A percentile compares a stretch with the other conserved stretches of the same genome.
These are phyloP conservation scores for Nycticryphes semicollaris DNA, from an alignment of 2,113 vertebrate genomes.

Conservation along the genomic window DNA sequence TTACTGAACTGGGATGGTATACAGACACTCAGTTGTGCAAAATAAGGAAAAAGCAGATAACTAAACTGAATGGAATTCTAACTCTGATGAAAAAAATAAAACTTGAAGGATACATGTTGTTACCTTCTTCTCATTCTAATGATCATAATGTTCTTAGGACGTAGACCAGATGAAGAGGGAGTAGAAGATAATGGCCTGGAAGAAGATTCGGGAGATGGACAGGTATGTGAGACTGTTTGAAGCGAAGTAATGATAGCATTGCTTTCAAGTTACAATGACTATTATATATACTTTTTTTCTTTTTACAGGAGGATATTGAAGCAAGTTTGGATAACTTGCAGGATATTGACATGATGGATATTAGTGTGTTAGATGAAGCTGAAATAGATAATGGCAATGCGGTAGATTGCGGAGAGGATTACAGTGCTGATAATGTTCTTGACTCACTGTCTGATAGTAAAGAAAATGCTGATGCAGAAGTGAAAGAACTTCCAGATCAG, in stretches of 20 bases:
- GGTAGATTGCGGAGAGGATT: conserved; percentile 75
- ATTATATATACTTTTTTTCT: not conserved
- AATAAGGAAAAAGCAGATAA: not conserved
- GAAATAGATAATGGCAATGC: conserved; percentile 82
- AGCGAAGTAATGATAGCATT: not conserved
- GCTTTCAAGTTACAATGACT: not conserved
- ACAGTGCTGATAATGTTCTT: conserved; percentile 72
- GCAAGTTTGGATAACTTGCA: conserved; percentile 82
- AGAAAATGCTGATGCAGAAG: conserved; percentile 67
- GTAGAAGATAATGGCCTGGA: conserved; percentile 85
- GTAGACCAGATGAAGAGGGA: conserved; percentile 83
- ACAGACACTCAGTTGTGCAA: not conserved
- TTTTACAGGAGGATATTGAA: conserved; percentile 81
- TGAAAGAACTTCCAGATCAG: conserved; percentile 67
- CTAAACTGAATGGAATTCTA: not conserved
- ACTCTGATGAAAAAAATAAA: not conserved
- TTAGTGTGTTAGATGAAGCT: conserved; percentile 85
- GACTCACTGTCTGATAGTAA: conserved; percentile 74
- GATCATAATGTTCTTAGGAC: conserved; percentile 70
- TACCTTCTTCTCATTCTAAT: not conserved
- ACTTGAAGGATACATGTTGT: not conserved
- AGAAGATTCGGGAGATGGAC: conserved; percentile 86
- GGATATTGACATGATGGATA: conserved; percentile 88
- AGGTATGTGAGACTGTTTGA: conserved; percentile 72
- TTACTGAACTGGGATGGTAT: not conserved